phyloP scores from a whole-genome alignment of 1,140 invertebrate genomes.

The Rhagoletis pomonella region DNA sequence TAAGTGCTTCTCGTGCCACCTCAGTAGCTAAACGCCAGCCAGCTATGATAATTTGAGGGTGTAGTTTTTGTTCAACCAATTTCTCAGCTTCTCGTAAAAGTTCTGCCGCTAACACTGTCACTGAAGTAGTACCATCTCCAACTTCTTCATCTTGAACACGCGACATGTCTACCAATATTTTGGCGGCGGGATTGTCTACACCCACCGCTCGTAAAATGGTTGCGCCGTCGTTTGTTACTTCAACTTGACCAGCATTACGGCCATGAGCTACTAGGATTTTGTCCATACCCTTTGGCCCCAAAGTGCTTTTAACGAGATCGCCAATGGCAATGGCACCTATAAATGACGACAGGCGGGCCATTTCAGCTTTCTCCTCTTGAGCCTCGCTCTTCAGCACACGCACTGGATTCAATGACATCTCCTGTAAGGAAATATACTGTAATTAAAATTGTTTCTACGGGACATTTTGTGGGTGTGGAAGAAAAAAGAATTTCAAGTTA shows the following conservation, averaged over 20 bases:
- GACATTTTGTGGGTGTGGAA: conserved; percentile 9
- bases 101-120: conserved; percentile 97
- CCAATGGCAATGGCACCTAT: conserved; percentile 99
- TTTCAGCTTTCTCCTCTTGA: conserved; percentile 98
- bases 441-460: not conserved
- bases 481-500: conserved; percentile 40
- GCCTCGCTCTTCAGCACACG: conserved; percentile 95
- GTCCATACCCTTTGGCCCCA: conserved; percentile 99
- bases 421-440: conserved; percentile 59
- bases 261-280: conserved; percentile 96
- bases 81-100: conserved; percentile 96
- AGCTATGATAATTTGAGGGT: conserved; percentile 97
- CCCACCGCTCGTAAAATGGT: conserved; percentile 98
- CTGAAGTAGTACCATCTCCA: conserved; percentile 99
- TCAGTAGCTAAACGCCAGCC: conserved; percentile 94
- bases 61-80: conserved; percentile 94
- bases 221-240: conserved; percentile 99
- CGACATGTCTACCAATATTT: conserved; percentile 98
- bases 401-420: conserved; percentile 94
- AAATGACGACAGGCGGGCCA: conserved; percentile 96
- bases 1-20: conserved; percentile 88
- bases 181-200: conserved; percentile 99
- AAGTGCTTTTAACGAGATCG: conserved; percentile 97
- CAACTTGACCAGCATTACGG: conserved; percentile 87
- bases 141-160: conserved; percentile 99